A percentile compares a stretch with the other conserved stretches of the same genome.
Conservation (phyloP, 2,113 vertebrate genomes). For the Calonectris borealis region DNA sequence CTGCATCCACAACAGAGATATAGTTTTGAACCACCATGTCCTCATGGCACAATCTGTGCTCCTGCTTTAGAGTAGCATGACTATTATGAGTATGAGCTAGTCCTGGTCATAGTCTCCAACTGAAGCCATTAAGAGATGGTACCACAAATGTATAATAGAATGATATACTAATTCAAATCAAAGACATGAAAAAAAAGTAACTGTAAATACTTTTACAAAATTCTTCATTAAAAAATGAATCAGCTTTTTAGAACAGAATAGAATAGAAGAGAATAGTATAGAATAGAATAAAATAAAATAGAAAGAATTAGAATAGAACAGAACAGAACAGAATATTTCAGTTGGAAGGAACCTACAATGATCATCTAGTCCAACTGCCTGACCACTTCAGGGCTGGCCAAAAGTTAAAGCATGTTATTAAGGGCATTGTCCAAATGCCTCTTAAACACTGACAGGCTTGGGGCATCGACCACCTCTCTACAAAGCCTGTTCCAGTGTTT, state of each 20-base stretch:
- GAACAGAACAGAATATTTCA: not conserved
- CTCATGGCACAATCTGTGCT: not conserved
- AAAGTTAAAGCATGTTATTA: not conserved
- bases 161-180: not conserved
- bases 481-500: not conserved
- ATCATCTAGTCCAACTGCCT: not conserved
- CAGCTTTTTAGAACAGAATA: not conserved
- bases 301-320: no score
- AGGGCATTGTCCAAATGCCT: not conserved
- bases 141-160: not conserved
- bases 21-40: not conserved
- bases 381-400: not conserved
- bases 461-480: not conserved
- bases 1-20: not conserved
- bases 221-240: not conserved
- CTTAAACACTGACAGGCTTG: not conserved
- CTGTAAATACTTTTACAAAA: not conserved
- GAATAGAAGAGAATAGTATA: no score
- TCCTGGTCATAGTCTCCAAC: not conserved
- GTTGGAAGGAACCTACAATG: not conserved
- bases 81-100: not conserved
- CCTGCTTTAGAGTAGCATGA: not conserved
- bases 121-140: not conserved
- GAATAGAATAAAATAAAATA: not conserved
- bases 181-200: not conserved